Conservation (phyloP, 2,888 invertebrate species). For the Muschampia plurimacula region DNA sequence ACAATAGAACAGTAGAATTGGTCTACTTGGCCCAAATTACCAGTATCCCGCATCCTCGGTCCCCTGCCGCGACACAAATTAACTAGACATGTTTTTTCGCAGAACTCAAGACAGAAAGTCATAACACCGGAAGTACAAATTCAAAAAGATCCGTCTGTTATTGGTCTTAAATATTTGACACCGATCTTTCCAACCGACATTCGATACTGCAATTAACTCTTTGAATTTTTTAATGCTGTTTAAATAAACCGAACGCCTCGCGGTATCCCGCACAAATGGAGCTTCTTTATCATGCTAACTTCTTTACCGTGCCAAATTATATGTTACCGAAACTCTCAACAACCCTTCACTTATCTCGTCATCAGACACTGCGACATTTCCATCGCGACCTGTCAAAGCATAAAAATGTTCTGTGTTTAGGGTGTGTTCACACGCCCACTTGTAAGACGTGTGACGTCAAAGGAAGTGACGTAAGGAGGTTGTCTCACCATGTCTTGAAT, state of each 20-base stretch:
- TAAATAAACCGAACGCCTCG: slow-evolving; percentile 9
- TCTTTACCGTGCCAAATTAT: slow-evolving; percentile 56
- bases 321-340: slow-evolving; percentile 53
- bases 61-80: slow-evolving; percentile 66
- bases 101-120: slow-evolving; percentile 43
- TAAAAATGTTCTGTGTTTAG: slow-evolving; percentile 56
- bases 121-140: slow-evolving; percentile 47
- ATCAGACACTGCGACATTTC: slow-evolving; percentile 48
- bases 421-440: slow-evolving; percentile 76
- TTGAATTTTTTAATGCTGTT: background rate
- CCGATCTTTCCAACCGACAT: slow-evolving; percentile 8
- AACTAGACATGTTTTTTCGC: slow-evolving; percentile 54
- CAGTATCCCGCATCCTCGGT: slow-evolving; percentile 80
- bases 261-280: slow-evolving; percentile 22
- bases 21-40: slow-evolving; percentile 82
- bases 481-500: slow-evolving; percentile 69
- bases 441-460: slow-evolving; percentile 75
- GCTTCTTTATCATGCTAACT: slow-evolving; percentile 45
- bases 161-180: slow-evolving; percentile 35
- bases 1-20: slow-evolving; percentile 75
- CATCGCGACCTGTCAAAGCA: slow-evolving; percentile 71
- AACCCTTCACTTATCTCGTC: slow-evolving; percentile 71
- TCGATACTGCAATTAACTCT: slow-evolving; percentile 12
- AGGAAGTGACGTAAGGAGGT: slow-evolving; percentile 78
- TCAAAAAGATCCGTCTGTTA: slow-evolving; percentile 31